These are phyloP conservation scores for Tinea pellionella DNA, from an alignment of 2,888 invertebrate species.

Conservation along the genomic window DNA sequence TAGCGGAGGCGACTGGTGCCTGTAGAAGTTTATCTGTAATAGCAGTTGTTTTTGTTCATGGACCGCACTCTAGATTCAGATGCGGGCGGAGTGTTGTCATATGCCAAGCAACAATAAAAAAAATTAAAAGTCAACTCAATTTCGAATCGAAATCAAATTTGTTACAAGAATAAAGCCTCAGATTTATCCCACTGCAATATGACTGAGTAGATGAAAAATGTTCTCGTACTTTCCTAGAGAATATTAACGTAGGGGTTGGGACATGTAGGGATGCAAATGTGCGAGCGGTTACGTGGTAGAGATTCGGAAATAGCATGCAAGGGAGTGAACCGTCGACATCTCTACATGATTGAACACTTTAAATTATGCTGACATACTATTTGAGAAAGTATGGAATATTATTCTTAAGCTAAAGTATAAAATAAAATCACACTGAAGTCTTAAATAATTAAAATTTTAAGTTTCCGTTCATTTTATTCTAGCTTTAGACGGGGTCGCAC, in stretches of 20 bases:
- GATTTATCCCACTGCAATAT: slow-evolving; percentile 15
- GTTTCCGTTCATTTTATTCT: too few relatives aligned
- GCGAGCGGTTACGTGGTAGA: slow-evolving; percentile 14
- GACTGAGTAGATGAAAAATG: slow-evolving; percentile 49
- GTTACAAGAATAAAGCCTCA: background rate
- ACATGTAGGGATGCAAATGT: slow-evolving; percentile 41
- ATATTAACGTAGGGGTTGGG: slow-evolving; percentile 38
- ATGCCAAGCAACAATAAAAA: too few relatives aligned
- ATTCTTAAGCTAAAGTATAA: too few relatives aligned
- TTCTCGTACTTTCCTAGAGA: slow-evolving; percentile 33
- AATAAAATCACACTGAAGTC: too few relatives aligned
- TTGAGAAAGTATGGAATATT: background rate
- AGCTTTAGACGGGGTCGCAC: too few relatives aligned
- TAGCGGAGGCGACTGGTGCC: too few relatives aligned
- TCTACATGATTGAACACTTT: background rate
- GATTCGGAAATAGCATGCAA: slow-evolving; percentile 7
- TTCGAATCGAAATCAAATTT: background rate
- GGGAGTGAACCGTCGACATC: background rate
- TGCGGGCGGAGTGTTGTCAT: too few relatives aligned
- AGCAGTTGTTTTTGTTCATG: too few relatives aligned
- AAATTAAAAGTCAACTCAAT: background rate
- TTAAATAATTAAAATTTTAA: too few relatives aligned
- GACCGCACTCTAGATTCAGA: too few relatives aligned
- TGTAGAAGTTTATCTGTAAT: too few relatives aligned
- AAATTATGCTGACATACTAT: background rate